Evolutionary conservation across 2,113 vertebrate genomes (phyloP), one percentile per base, ranked within the genome.

Genomic region (Gnathonemus echidnorhynchus): DNA sequence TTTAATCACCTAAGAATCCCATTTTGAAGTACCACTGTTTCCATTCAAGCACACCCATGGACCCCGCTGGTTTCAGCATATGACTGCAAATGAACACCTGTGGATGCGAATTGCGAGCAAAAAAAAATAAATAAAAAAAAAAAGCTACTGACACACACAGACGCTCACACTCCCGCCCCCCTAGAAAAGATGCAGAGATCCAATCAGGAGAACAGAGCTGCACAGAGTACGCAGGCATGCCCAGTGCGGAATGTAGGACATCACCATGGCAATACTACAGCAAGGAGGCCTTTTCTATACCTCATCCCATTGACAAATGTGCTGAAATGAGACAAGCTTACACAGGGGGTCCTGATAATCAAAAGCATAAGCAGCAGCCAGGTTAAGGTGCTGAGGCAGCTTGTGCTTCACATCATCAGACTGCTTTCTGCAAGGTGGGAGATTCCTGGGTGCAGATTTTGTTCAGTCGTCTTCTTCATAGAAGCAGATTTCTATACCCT

Each of bases 261-360:
- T 95, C 85, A 21, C 91, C 93, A 95, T 95, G 93, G 92, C 91
- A 94, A 94, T 94, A 92, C 93, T 95, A 92, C 93, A 95, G 92
- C 92, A 92, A 91, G 91, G 5, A 90, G 88, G 89, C 91, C 91
- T 88, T 92, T 90, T 90, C 53, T 92, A 90, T 90, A 91, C 85
- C 92, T 94, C 92, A 90, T 93, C 50, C 83, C 88, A 90, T 91
- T 93, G 90, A 92, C 86, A 91, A 93, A 86, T 83, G 85, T 87
- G 27, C 89, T 90, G 77, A 92, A 49, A 88, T 24, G 86, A 91
- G 31, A 88, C 42, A 89, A 87, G 93, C 66, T 48, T 90, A 50
- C 11, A 84, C 45, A 52, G 85, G 86, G 89, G 48, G 86, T 80
- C 42, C 45, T 85, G 3, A 45, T 24, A 85, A 11, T 24, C 42